Percentiles rank a stretch among this genome's conserved stretches.
These are phyloP conservation scores for Zaprionus vittiger DNA, from an alignment of 1,140 invertebrate genomes.

Conservation along the genomic window DNA sequence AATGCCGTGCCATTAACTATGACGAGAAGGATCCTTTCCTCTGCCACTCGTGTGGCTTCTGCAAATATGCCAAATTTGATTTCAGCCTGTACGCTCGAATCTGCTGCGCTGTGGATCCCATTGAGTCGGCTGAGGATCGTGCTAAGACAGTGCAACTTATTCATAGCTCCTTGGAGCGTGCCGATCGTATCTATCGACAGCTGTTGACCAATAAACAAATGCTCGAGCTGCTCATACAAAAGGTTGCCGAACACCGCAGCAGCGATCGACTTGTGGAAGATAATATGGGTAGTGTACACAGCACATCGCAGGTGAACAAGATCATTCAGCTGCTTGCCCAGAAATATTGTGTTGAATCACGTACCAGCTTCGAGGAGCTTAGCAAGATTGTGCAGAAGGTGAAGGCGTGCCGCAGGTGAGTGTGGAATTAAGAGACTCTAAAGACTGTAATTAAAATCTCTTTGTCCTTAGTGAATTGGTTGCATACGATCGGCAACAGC, in stretches of 20 bases:
- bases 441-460: conserved; percentile 31
- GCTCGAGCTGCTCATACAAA: conserved; percentile 87
- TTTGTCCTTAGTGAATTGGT: conserved; percentile 90
- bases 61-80: conserved; percentile 99
- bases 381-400: conserved; percentile 98
- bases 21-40: conserved; percentile 99
- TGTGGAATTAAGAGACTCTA: background rate
- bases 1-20: conserved; percentile 99
- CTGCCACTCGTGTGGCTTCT: conserved; percentile 99
- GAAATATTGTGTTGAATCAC: conserved; percentile 97
- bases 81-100: conserved; percentile 95
- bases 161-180: conserved; percentile 95
- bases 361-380: conserved; percentile 97
- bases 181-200: conserved; percentile 96
- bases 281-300: conserved; percentile 85
- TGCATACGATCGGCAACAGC: conserved; percentile 94
- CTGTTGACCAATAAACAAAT: conserved; percentile 94
- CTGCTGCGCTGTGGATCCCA: conserved; percentile 98
- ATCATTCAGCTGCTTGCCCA: conserved; percentile 95
- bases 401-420: conserved; percentile 90
- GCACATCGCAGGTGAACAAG: conserved; percentile 89
- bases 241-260: conserved; percentile 82
- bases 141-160: conserved; percentile 97
- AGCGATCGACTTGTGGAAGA: conserved; percentile 84
- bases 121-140: conserved; percentile 98